Evolutionary conservation across 2,888 invertebrate species (phyloP).

Genomic region (Andrena minutula): DNA sequence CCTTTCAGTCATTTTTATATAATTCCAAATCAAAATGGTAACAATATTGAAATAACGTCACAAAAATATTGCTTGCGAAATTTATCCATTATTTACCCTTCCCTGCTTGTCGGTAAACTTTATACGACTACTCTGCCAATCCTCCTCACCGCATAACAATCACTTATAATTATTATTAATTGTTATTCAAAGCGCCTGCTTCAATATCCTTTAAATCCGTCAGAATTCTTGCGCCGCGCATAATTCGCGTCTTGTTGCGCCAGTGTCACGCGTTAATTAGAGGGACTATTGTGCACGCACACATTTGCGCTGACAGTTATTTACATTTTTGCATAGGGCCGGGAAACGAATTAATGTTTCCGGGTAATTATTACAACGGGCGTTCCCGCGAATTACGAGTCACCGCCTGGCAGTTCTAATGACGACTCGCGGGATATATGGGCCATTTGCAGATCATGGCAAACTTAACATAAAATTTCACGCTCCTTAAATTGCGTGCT

Average conservation of each 20-base stretch:
- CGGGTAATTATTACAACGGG: slow-evolving; percentile 52
- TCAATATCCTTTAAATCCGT: slow-evolving; percentile 24
- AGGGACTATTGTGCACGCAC: slow-evolving; percentile 29
- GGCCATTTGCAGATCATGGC: slow-evolving; percentile 13
- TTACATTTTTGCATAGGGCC: slow-evolving; percentile 30
- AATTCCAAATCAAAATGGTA: too few species aligned
- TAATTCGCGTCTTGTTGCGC: slow-evolving; percentile 57
- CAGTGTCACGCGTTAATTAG: slow-evolving; percentile 64
- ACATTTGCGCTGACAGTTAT: slow-evolving; percentile 54
- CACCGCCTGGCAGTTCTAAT: slow-evolving; percentile 17
- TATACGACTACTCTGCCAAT: too few species aligned
- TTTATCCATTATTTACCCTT: too few species aligned
- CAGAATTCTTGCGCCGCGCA: slow-evolving; percentile 64
- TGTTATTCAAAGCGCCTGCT: not conserved
- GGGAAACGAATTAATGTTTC: slow-evolving; percentile 50
- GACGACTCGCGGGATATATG: not conserved
- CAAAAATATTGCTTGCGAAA: too few species aligned
- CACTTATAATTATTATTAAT: not conserved
- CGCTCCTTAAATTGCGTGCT: slow-evolving; percentile 45
- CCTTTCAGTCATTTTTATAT: too few species aligned
- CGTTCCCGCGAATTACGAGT: slow-evolving; percentile 38
- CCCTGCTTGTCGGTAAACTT: too few species aligned
- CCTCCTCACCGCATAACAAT: not conserved
- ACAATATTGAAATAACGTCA: too few species aligned
- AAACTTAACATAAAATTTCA: slow-evolving; percentile 49